Evolutionary conservation across 2,888 invertebrate genomes (phyloP), one percentile per base, ranked within the genome.

Genomic region (Apamea crenata): DNA sequence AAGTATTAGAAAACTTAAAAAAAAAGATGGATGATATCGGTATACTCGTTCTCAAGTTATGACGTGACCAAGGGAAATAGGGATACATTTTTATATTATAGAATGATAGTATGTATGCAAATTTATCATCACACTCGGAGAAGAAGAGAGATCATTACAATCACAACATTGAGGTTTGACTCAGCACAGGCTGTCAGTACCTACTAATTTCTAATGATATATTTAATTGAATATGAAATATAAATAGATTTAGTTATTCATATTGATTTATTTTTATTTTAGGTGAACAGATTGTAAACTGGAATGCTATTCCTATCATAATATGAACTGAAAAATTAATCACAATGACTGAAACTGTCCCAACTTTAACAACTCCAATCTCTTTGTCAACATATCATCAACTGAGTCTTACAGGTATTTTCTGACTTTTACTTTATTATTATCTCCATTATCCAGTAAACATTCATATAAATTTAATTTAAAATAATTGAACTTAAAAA

Each of bases 321-420:
- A 92, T 91, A 93, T 92, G 92, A 91, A 91, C 87, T 91, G 84
- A 80, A 88, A 88, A 88, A 63, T 67, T 88, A 87, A 84, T 91
- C 94, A 96, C 90, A 91, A 97, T 97, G 96, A 95, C 96, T 91
- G 96, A 96, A 92, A 94, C 89, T 89, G 92, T 93, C 89, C 92
- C 95, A 89, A 91, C 93, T 86, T 93, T 96, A 83, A 96, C 96
- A 90, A 93, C 96, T 88, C 96, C 96, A 72, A 96, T 96, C 91
- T 95, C 96, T 79, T 90, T 96, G 82, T 94, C 96, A 85, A 96
- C 96, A 93, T 97, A 96, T 93, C 96, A 97, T 90, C 97, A 97
- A 90, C 94, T 97, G 72, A 96, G 96, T 91, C 91, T 97, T 85
- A 96, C 96, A 93, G 73, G 21, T 56, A 36, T 36, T 56, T 56